Evolutionary conservation across 2,888 invertebrate species (phyloP).

Genomic region (Criorhina ranunculi): DNA sequence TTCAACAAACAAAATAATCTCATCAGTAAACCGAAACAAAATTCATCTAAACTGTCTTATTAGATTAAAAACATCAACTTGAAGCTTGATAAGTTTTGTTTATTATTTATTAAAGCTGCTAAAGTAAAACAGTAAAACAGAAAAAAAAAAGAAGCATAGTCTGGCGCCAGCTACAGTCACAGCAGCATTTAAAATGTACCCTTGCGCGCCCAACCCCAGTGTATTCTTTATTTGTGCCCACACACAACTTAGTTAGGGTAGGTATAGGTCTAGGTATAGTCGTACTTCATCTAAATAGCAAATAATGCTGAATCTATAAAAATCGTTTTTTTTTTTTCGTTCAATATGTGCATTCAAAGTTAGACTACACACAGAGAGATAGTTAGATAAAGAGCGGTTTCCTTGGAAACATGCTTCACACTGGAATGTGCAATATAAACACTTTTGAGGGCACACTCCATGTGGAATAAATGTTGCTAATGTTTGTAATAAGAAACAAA

Average conservation of each 20-base stretch:
- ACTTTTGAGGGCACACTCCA: neutral
- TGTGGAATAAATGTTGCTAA: neutral
- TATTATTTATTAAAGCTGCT: constrained; percentile 7
- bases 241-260: too few relatives aligned
- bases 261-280: neutral
- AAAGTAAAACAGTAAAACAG: neutral
- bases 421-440: constrained; percentile 11
- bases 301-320: constrained; percentile 45
- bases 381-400: constrained; percentile 1
- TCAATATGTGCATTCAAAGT: neutral
- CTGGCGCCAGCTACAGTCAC: constrained; percentile 37
- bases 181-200: constrained; percentile 2
- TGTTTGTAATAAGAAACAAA: constrained; percentile 16
- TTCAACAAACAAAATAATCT: neutral
- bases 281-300: constrained; percentile 39
- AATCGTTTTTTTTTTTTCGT: neutral
- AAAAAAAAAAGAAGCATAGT: constrained; percentile 10
- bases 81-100: neutral
- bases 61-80: constrained; percentile 21
- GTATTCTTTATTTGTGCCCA: neutral
- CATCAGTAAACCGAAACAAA: neutral
- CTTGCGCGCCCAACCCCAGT: constrained; percentile 24
- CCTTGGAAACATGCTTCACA: constrained; percentile 52
- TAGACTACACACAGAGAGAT: neutral
- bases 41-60: constrained; percentile 7